These are phyloP conservation scores for Crotalus helleri DNA, from an alignment of 2,113 vertebrate genomes.

Conservation along the genomic window DNA sequence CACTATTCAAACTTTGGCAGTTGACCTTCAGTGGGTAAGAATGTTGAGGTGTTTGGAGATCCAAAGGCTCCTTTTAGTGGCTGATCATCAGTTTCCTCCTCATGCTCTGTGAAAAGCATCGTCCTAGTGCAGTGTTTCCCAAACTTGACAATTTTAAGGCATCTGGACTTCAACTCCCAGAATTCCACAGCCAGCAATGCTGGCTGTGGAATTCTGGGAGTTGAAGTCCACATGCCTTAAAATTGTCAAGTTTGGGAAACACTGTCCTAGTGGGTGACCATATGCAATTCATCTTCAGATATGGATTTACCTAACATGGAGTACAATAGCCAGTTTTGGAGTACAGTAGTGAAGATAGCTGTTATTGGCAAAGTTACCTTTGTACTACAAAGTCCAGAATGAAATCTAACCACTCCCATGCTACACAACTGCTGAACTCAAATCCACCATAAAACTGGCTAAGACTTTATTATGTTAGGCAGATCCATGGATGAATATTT, in stretches of 20 bases:
- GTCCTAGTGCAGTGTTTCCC: constrained; percentile 8
- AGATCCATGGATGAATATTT: not conserved
- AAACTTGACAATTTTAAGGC: too few species aligned
- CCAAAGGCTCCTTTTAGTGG: constrained; percentile 41
- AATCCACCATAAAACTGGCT: not conserved
- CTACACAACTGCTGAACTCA: not conserved
- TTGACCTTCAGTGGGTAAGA: constrained; percentile 58
- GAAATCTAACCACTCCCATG: not conserved
- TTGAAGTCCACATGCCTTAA: too few species aligned
- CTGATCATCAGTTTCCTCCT: constrained; percentile 37
- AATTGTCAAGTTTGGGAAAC: too few species aligned
- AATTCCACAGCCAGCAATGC: too few species aligned
- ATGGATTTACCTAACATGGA: not conserved
- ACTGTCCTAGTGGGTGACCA: constrained; percentile 34
- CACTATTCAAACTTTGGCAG: constrained; percentile 57
- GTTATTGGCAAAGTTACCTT: not conserved
- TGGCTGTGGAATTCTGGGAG: too few species aligned
- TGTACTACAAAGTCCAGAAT: not conserved
- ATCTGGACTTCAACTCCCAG: too few species aligned
- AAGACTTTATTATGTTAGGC: not conserved
- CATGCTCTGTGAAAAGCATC: constrained; percentile 35
- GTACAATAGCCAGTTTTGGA: not conserved
- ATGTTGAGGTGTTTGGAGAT: constrained; percentile 53
- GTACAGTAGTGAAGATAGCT: not conserved
- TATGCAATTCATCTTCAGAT: constrained; percentile 9